These are phyloP conservation scores for Xenopus petersii DNA, from an alignment of 2,797 vertebrate species.

Conservation along the genomic window DNA sequence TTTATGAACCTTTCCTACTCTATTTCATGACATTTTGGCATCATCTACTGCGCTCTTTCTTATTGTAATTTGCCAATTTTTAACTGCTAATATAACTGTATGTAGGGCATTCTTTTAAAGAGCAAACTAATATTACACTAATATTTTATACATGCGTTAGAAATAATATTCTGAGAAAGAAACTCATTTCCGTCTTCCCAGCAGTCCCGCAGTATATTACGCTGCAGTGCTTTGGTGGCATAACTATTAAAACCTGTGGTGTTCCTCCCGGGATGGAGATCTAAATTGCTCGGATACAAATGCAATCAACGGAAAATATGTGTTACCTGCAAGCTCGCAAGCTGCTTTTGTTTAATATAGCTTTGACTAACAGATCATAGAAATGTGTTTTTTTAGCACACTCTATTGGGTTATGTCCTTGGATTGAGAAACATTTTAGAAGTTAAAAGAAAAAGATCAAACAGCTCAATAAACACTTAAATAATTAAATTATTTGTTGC, in stretches of 20 bases:
- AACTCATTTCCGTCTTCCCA: constrained; percentile 10
- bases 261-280: constrained; percentile 55
- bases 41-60: neutral
- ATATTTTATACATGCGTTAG: constrained; percentile 4
- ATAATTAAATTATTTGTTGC: no score
- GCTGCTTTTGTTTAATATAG: constrained; percentile 52
- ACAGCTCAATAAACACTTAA: no score
- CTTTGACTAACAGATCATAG: constrained; percentile 43
- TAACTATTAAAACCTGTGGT: constrained; percentile 55
- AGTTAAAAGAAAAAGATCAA: no score
- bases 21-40: neutral
- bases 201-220: constrained; percentile 51
- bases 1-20: neutral
- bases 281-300: constrained; percentile 53
- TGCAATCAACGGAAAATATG: constrained; percentile 57
- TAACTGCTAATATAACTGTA: neutral
- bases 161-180: neutral
- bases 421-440: no score
- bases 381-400: constrained; percentile 44
- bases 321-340: constrained; percentile 54
- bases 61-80: neutral
- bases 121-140: neutral
- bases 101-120: neutral
- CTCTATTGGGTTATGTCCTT: constrained; percentile 6
- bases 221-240: constrained; percentile 44